Evolutionary conservation across 2,113 vertebrate genomes (phyloP).

Genomic region (Neolamprologus sp.): DNA sequence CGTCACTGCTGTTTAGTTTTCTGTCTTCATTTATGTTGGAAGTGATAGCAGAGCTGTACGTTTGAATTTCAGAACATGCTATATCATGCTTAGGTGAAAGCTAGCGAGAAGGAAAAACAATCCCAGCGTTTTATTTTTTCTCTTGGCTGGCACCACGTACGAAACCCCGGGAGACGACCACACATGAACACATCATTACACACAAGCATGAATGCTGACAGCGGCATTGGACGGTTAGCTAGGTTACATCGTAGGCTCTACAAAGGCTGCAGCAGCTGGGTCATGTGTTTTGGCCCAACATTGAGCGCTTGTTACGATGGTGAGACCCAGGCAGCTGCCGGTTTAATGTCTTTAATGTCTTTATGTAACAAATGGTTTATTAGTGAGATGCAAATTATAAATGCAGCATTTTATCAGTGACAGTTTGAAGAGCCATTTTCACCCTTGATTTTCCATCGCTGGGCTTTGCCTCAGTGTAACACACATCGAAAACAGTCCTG

Average conservation of each 20-base stretch:
- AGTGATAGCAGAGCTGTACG: rapidly evolving
- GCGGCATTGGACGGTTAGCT: neutral
- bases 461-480: neutral
- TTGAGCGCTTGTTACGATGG: neutral
- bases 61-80: neutral
- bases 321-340: neutral
- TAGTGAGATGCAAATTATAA: neutral
- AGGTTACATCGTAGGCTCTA: neutral
- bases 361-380: neutral
- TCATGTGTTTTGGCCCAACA: neutral
- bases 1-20: neutral
- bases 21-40: neutral
- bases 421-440: neutral
- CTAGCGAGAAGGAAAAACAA: neutral
- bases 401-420: neutral
- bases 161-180: neutral
- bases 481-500: neutral
- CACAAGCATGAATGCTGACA: neutral
- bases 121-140: neutral
- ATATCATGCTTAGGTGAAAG: neutral
- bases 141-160: neutral
- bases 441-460: neutral
- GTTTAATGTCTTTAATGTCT: neutral
- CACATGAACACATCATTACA: neutral
- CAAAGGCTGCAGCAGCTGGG: neutral